These are phyloP conservation scores for Sipha flava DNA, from an alignment of 1,140 invertebrate genomes.

Conservation along the genomic window DNA sequence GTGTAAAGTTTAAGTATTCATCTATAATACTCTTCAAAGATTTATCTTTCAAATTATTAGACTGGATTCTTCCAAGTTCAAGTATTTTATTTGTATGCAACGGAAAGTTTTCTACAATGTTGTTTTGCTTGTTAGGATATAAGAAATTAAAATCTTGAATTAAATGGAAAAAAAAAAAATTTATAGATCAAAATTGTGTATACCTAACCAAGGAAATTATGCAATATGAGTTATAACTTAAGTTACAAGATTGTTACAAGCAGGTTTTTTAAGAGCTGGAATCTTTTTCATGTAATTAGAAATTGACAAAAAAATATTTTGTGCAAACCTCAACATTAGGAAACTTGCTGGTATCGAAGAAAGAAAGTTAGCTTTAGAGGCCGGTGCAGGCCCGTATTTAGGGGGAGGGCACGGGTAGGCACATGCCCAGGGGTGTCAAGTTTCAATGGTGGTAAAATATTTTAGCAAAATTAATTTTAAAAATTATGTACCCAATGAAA, in stretches of 20 bases:
- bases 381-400: too few relatives aligned
- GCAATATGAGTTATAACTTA: too few relatives aligned
- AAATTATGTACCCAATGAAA: too few relatives aligned
- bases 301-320: not conserved
- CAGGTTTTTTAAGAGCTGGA: not conserved
- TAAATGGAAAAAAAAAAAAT: not conserved
- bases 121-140: not conserved
- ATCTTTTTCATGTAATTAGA: not conserved
- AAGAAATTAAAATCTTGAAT: not conserved
- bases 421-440: too few relatives aligned
- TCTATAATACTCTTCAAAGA: not conserved
- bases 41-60: not conserved
- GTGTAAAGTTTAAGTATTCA: not conserved
- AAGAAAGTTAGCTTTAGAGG: too few relatives aligned
- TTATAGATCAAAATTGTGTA: too few relatives aligned
- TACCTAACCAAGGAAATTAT: not conserved
- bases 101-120: not conserved
- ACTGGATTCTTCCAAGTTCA: not conserved
- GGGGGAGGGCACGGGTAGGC: too few relatives aligned
- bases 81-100: not conserved
- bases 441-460: too few relatives aligned
- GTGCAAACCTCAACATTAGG: too few relatives aligned
- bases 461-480: too few relatives aligned
- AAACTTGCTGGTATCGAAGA: too few relatives aligned
- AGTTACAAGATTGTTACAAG: not conserved